Evolutionary conservation across 2,113 vertebrate species (phyloP), one percentile per base, ranked within the genome.

Genomic region (Lophura nycthemera): DNA sequence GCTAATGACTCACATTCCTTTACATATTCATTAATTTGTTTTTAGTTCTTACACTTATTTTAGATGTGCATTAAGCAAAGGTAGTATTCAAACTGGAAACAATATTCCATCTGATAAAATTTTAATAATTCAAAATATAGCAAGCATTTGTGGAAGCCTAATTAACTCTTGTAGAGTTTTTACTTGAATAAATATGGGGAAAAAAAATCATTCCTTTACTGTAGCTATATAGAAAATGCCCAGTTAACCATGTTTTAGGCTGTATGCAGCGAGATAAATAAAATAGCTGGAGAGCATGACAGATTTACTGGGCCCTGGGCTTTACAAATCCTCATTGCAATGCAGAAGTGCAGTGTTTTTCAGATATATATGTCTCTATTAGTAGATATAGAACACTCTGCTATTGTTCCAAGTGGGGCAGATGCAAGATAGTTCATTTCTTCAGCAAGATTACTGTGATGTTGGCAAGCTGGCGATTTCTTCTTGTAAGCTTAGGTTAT

Each of bases 291-390:
- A 24, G 38, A 70, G 64, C 14, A 61, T 8, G 54, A 22, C 3
- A 8, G 24, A 17, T 21, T 17, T 80, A 18, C 17, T 60, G 29
- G 11, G 67, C 21, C 15, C 13, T 16, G 32, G 27, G 42, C 65
- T 71, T 86, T 69, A 59, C 11, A 85, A 73, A 54, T 73, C 27
- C 50, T 78, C 0, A 1, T 12, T 88, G 67, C 32, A 50, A 4
- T 42, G 47, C 34, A 64, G 52, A 57, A 10, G 29, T 10, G 29
- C 40, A 8, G 13, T 80, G 54, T 40, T 72, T 89, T 69, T 45
- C 0, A 2, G 60, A 77, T 17, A 11, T 2, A 0, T 25, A 5
- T 20, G 18, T 57, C 17, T 73, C 24, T 83, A 38, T 61, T 59
- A n/a, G 18, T 66, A 65, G 38, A 32, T 56, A 10, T 6, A 47